These are phyloP conservation scores for Arge pagana DNA, from an alignment of 2,888 invertebrate genomes.

Conservation along the genomic window DNA sequence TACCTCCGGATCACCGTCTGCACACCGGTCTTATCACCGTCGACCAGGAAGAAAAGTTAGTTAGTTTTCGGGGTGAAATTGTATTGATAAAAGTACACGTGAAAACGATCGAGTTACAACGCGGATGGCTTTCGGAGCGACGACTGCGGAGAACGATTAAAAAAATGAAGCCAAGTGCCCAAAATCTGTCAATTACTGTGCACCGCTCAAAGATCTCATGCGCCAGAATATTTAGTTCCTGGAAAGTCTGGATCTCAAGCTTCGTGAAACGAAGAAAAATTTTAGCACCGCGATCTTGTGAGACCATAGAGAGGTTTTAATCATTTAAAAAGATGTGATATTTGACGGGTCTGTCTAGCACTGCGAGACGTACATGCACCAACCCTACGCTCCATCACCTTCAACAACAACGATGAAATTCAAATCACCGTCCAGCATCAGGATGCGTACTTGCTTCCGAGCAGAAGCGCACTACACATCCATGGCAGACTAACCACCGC, in stretches of 20 bases:
- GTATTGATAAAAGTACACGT: slow-evolving; percentile 25
- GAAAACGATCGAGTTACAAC: background rate
- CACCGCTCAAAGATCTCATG: slow-evolving; percentile 18
- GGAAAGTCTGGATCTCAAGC: slow-evolving; percentile 25
- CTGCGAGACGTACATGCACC: slow-evolving; percentile 14
- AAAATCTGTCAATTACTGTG: background rate
- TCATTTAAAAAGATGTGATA: slow-evolving; percentile 6
- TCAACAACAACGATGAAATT: slow-evolving; percentile 29
- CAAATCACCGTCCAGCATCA: slow-evolving; percentile 19
- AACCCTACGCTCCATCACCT: slow-evolving; percentile 22
- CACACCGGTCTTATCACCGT: slow-evolving; percentile 37
- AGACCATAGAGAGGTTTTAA: slow-evolving; percentile 8
- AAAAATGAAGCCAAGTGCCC: background rate
- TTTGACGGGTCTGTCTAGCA: slow-evolving; percentile 22
- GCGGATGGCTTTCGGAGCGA: background rate
- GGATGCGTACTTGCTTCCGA: slow-evolving; percentile 23
- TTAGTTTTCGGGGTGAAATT: slow-evolving; percentile 26
- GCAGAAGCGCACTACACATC: slow-evolving; percentile 24
- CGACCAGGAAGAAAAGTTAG: slow-evolving; percentile 25
- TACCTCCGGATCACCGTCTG: slow-evolving; percentile 46
- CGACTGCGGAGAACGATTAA: background rate
- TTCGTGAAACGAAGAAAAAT: background rate
- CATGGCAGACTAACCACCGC: background rate
- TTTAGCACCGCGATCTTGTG: background rate
- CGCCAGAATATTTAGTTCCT: slow-evolving; percentile 25